Evolutionary conservation across 2,888 invertebrate genomes (phyloP), one percentile per base, ranked within the genome.

Genomic region (Standfussiana lucernea): DNA sequence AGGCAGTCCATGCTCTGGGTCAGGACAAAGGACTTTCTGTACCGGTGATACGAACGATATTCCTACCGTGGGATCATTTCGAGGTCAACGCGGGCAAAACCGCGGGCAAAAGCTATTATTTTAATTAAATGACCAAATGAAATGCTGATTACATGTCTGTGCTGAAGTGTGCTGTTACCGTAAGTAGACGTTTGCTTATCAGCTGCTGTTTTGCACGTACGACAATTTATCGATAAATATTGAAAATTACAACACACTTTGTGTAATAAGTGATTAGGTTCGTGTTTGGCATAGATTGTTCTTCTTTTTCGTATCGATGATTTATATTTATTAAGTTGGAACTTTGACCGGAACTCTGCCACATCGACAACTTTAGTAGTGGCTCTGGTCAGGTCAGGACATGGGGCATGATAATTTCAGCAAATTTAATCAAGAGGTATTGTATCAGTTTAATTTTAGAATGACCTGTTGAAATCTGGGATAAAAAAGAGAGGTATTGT

Each of bases 241-340:
- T 84, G 70, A 56, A 69, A 80, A 80, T 70, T 70, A 81, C 80
- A 74, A 67, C 45, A 80, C n/a, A 59, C 61, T 76, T 61, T 67
- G 75, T 70, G n/a, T 45, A 45, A 40, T 67, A 80, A 15, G 37
- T 75, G 40, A 66, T 62, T 84, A 78, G 59, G 10, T 72, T 66
- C 15, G n/a, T 64, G 53, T 37, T 73, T 56, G 69, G 37, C 45
- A 32, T 35, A 37, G 40, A 59, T 72, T 64, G 15, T 8, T 40
- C n/a, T 21, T 35, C 32, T 62, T 37, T 35, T 11, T 21, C 6
- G 61, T 40, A n/a, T 62, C 13, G 40, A 15, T 24, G 15, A 40
- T 64, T 21, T 59, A 21, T 35, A 21, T 4, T 15, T 62, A n/a
- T 40, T 62, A 40, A 15, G 15, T 64, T 40, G 40, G n/a, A 64